Evolutionary conservation across 2,113 vertebrate species (phyloP).

Genomic region (Puma concolor): DNA sequence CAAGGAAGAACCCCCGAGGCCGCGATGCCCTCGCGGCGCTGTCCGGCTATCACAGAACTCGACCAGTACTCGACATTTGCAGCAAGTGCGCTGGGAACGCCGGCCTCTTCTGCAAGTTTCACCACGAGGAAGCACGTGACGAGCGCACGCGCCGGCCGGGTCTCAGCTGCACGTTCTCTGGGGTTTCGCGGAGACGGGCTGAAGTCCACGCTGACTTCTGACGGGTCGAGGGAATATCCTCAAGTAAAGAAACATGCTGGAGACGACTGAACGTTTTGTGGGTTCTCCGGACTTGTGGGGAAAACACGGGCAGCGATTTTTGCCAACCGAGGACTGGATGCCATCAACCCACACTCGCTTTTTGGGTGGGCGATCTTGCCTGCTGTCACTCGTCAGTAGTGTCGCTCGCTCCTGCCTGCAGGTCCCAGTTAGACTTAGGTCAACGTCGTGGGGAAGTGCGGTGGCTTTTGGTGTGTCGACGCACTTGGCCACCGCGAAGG

Average conservation of each 20-base stretch:
- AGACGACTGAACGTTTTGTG: background rate
- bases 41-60: rapidly evolving
- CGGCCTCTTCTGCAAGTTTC: too few species aligned
- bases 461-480: too few species aligned
- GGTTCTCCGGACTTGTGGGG: background rate
- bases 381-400: background rate
- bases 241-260: background rate
- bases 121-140: rapidly evolving
- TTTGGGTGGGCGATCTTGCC: too few species aligned
- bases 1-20: background rate
- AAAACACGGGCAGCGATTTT: background rate
- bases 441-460: rapidly evolving
- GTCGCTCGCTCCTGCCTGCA: background rate
- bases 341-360: background rate
- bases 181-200: background rate
- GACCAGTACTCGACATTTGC: rapidly evolving
- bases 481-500: background rate
- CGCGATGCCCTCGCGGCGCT: background rate
- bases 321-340: background rate
- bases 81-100: rapidly evolving
- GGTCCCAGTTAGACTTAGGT: rapidly evolving
- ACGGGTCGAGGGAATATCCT: background rate
- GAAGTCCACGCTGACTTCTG: background rate
- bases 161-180: background rate
- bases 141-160: rapidly evolving